These are phyloP conservation scores for Ectemnius lituratus DNA, from an alignment of 2,888 invertebrate species.

Conservation along the genomic window DNA sequence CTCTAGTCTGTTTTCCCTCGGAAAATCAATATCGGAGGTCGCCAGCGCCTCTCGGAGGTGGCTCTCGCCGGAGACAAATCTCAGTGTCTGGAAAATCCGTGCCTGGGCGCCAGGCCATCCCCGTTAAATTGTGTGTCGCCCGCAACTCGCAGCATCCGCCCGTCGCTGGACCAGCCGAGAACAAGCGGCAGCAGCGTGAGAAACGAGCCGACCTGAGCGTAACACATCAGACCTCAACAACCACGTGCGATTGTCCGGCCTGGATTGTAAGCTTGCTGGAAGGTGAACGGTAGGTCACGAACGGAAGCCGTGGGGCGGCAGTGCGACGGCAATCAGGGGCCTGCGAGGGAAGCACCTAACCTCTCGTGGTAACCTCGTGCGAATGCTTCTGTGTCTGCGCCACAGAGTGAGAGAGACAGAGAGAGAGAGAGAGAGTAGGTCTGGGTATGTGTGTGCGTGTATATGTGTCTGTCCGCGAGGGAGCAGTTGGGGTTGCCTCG, in stretches of 20 bases:
- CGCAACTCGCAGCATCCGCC: not conserved
- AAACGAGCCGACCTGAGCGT: not conserved
- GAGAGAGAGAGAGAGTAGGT: not conserved
- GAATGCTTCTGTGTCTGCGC: conserved; percentile 25
- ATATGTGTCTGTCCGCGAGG: conserved; percentile 24
- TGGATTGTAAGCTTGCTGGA: conserved; percentile 13
- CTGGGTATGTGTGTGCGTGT: not conserved
- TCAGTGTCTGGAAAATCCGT: conserved; percentile 75
- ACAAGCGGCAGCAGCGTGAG: not conserved
- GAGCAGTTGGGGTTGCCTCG: conserved; percentile 17
- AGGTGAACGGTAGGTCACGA: conserved; percentile 34
- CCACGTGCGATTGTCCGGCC: conserved; percentile 1
- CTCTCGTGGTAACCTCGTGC: conserved; percentile 59
- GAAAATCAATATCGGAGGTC: conserved; percentile 76
- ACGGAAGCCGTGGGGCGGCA: conserved; percentile 22
- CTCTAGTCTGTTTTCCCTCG: conserved; percentile 68
- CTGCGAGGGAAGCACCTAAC: conserved; percentile 55
- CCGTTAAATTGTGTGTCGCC: conserved; percentile 40
- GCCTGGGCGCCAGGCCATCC: conserved; percentile 52
- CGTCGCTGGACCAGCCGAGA: conserved; percentile 31
- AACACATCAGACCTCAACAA: no score
- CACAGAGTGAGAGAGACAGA: not conserved
- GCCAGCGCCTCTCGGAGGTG: conserved; percentile 73
- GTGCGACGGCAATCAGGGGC: conserved; percentile 19
- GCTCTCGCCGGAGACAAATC: conserved; percentile 72